Evolutionary conservation across 1,140 invertebrate genomes (phyloP), one percentile per base, ranked within the genome.

Genomic region (Agraylea sexmaculata): DNA sequence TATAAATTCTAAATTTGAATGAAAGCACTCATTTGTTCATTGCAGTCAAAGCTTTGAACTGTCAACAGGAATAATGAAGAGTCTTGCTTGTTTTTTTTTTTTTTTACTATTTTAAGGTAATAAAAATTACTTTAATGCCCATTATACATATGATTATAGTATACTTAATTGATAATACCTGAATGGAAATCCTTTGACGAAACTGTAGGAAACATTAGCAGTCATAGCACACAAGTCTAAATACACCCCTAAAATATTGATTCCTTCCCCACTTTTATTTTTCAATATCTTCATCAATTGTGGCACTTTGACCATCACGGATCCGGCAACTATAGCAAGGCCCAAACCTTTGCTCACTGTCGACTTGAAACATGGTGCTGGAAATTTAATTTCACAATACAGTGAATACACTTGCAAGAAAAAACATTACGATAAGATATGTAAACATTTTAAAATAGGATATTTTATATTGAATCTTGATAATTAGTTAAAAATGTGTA

Each of bases 251-350:
- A 77, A 51, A n/a, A 95, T 54, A 61, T 80, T 95, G 13, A 98
- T 86, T n/a, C 93, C 93, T 53, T 83, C 68, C 4, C 78, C 86
- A 62, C 85, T 94, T 62, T 84, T 84, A 42, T 70, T 84, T 13
- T 67, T 61, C 1, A 80, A 47, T 43, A 98, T 88, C 68, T 96
- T 97, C 2, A 92, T 10, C 46, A 98, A 87, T 68, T 97, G 92
- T 10, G 93, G 93, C 3, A 97, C 66, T 71, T 96, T 96, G 0
- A 97, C 91, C 45, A 92, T 62, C 31, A 91, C 58, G 3, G 90
- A 92, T 21, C 90, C 91, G 19, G 80, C 71, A 43, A 96, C 88
- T 19, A 96, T 88, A 11, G 69, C 81, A 30, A 89, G 63, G 11
- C 92, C 91, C 2, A 96, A 68, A 36, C 67, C 70, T 74, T 91